Evolutionary conservation across 2,888 invertebrate genomes (phyloP).

Genomic region (Odontothrips loti): DNA sequence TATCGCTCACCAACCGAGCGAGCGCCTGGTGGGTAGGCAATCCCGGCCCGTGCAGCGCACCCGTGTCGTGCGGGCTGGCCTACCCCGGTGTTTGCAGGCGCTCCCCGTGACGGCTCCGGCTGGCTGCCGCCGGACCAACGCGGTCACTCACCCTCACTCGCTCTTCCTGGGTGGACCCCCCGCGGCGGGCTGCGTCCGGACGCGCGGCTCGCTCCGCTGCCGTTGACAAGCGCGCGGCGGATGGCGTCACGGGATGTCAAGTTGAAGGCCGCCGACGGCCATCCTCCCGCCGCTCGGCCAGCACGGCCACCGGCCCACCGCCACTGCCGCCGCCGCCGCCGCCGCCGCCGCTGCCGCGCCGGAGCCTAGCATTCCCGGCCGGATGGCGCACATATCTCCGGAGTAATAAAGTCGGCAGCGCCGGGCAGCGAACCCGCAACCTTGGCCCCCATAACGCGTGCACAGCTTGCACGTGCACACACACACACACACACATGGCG

Average conservation of each 20-base stretch:
- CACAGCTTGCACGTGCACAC: too few relatives aligned
- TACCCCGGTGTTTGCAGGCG: too few relatives aligned
- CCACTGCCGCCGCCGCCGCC: background rate
- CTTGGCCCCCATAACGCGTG: too few relatives aligned
- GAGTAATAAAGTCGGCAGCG: background rate
- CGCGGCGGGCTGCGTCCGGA: background rate
- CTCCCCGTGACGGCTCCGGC: background rate
- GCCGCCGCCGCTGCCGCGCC: background rate
- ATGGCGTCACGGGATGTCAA: background rate
- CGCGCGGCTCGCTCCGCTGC: background rate
- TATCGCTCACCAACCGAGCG: too few relatives aligned
- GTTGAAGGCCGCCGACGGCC: background rate
- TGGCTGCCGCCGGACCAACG: background rate
- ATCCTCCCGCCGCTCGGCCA: background rate
- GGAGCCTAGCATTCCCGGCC: background rate
- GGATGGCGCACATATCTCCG: conserved; percentile 19
- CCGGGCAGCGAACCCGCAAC: background rate
- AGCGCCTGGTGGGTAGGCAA: too few relatives aligned
- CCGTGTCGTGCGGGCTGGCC: too few relatives aligned
- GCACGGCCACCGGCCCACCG: background rate
- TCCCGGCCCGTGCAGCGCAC: too few relatives aligned
- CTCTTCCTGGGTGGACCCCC: too few relatives aligned
- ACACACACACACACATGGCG: too few relatives aligned
- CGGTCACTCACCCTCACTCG: background rate
- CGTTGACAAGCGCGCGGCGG: too few relatives aligned